phyloP scores from a whole-genome alignment of 2,797 vertebrate genomes.

The Sebastes variabilis region DNA sequence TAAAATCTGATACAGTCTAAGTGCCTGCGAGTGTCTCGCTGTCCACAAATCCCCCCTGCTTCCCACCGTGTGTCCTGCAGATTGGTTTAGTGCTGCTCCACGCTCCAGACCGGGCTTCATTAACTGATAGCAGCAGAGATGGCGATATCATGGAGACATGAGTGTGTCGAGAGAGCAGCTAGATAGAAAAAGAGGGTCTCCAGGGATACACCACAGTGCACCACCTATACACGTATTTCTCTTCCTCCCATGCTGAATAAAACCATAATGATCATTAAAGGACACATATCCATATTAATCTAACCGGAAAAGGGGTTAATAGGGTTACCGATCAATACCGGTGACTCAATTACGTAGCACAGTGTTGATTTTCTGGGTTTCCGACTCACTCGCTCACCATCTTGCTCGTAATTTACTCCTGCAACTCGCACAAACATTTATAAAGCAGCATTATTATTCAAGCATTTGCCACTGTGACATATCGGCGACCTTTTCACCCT shows the following conservation, averaged over 20 bases:
- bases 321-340: slow-evolving; percentile 30
- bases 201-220: slow-evolving; percentile 1
- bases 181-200: slow-evolving; percentile 22
- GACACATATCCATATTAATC: slow-evolving; percentile 22
- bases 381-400: not conserved
- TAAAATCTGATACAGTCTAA: not conserved
- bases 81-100: slow-evolving; percentile 60
- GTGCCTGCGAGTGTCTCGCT: slow-evolving; percentile 35
- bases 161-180: slow-evolving; percentile 27
- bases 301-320: slow-evolving; percentile 13
- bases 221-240: slow-evolving; percentile 6
- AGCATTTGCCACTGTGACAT: slow-evolving; percentile 2
- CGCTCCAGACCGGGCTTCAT: slow-evolving; percentile 68
- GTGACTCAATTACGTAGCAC: slow-evolving; percentile 3
- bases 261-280: slow-evolving; percentile 14
- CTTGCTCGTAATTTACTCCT: slow-evolving; percentile 2
- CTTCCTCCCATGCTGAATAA: not conserved
- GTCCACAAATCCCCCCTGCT: slow-evolving; percentile 53
- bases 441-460: slow-evolving; percentile 2
- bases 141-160: slow-evolving; percentile 65
- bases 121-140: slow-evolving; percentile 77
- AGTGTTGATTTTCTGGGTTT: not conserved
- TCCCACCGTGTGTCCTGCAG: slow-evolving; percentile 57
- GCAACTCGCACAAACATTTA: not conserved
- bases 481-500: slow-evolving; percentile 19